Evolutionary conservation across 1,140 invertebrate species (phyloP).

Genomic region (Drosophila bifasciata): DNA sequence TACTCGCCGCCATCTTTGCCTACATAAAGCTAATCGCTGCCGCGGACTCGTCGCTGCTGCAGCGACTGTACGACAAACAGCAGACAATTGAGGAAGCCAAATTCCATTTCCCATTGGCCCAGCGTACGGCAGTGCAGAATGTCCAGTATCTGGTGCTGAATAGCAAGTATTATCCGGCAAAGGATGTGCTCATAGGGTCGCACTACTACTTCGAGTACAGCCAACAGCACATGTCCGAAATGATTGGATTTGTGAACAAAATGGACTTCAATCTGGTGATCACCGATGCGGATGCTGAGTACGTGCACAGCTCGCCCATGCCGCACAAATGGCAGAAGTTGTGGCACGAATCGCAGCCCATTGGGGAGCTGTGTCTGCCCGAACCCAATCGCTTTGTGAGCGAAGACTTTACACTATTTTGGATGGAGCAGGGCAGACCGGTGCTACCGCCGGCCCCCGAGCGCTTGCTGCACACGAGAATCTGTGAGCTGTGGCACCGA

Average conservation of each 20-base stretch:
- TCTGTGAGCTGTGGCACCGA: conserved; percentile 93
- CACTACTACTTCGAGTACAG: conserved; percentile 93
- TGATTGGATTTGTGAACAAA: conserved; percentile 88
- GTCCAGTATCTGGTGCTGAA: conserved; percentile 91
- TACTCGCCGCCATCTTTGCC: conserved; percentile 89
- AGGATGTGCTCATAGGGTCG: conserved; percentile 90
- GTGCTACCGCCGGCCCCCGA: conserved; percentile 86
- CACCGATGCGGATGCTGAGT: conserved; percentile 87
- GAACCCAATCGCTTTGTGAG: conserved; percentile 93
- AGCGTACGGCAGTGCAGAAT: conserved; percentile 89
- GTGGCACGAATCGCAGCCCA: conserved; percentile 86
- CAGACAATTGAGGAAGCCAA: conserved; percentile 89
- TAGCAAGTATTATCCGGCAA: conserved; percentile 91
- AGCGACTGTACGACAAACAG: conserved; percentile 76
- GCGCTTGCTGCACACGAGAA: conserved; percentile 86
- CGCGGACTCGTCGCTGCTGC: conserved; percentile 84
- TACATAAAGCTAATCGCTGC: conserved; percentile 89
- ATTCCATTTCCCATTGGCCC: conserved; percentile 89
- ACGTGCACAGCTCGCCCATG: conserved; percentile 86
- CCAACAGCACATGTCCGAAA: conserved; percentile 87
- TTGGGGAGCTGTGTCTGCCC: conserved; percentile 88
- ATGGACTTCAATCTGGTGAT: conserved; percentile 91
- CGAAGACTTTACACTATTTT: conserved; percentile 90
- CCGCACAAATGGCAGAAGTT: conserved; percentile 85
- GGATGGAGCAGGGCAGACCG: conserved; percentile 56